Evolutionary conservation across 2,113 vertebrate species (phyloP).

Genomic region (Alligator mississippiensis): DNA sequence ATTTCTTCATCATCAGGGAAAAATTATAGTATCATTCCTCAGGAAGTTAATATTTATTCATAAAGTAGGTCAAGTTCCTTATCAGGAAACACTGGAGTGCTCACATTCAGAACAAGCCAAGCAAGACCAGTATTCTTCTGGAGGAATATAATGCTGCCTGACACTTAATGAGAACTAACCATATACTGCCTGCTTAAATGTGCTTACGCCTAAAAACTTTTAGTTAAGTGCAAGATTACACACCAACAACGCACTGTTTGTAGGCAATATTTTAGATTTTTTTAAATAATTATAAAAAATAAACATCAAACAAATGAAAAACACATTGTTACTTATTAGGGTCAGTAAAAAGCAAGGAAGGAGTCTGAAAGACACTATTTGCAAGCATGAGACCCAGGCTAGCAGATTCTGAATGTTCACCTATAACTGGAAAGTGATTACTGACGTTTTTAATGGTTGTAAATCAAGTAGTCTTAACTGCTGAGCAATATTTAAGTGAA

Average conservation of each 20-base stretch:
- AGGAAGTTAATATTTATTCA: not conserved
- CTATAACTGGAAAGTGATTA: not conserved
- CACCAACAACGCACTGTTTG: not conserved
- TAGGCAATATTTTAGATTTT: not conserved
- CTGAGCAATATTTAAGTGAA: not conserved
- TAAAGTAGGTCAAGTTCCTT: not conserved
- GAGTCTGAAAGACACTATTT: not conserved
- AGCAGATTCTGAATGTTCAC: not conserved
- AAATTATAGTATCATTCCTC: not conserved
- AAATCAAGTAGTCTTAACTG: not conserved
- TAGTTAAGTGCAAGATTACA: not conserved
- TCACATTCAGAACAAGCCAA: not conserved
- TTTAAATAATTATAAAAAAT: not conserved
- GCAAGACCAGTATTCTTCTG: not conserved
- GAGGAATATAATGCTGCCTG: not conserved
- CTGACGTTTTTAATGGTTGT: not conserved
- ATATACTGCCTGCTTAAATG: not conserved
- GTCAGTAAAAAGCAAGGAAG: not conserved
- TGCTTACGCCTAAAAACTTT: not conserved
- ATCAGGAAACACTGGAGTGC: not conserved
- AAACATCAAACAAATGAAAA: not conserved
- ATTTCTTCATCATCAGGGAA: not conserved
- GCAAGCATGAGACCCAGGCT: not conserved
- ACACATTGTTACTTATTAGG: not conserved
- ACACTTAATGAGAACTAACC: not conserved